These are phyloP conservation scores for Sebastes trivittatus DNA, from an alignment of 2,797 vertebrate species.

Conservation along the genomic window DNA sequence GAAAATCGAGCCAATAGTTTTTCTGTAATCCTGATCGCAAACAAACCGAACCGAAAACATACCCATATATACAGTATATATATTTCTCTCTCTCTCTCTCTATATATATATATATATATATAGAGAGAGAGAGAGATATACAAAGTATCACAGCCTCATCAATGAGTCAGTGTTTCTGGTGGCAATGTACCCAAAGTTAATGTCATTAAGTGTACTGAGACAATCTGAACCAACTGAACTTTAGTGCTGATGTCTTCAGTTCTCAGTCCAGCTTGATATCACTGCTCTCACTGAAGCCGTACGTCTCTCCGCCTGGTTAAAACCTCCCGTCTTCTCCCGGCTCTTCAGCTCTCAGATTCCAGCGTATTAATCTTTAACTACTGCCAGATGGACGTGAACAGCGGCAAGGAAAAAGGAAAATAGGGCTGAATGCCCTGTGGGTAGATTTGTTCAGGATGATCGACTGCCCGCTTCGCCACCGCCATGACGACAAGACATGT, in stretches of 20 bases:
- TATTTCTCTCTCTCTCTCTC: too few species aligned
- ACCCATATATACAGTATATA: too few species aligned
- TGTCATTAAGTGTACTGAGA: not conserved
- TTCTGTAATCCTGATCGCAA: too few species aligned
- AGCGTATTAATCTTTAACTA: conserved; percentile 78
- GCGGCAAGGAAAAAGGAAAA: conserved; percentile 31
- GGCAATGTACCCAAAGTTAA: not conserved
- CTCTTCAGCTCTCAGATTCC: conserved; percentile 37
- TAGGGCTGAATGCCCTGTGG: conserved; percentile 45
- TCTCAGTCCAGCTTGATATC: not conserved
- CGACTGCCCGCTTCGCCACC: conserved; percentile 23
- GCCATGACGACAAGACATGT: conserved; percentile 46
- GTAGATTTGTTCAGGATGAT: conserved; percentile 75
- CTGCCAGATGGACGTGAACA: conserved; percentile 72
- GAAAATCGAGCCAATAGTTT: too few species aligned
- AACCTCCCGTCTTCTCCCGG: not conserved
- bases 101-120: too few species aligned
- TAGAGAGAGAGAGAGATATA: too few species aligned
- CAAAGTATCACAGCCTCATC: not conserved
- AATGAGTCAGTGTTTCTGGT: not conserved
- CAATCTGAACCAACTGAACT: not conserved
- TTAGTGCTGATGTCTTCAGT: not conserved
- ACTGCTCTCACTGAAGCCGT: not conserved
- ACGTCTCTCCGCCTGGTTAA: not conserved
- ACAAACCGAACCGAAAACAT: too few species aligned